These are phyloP conservation scores for Anaspis maculata DNA, from an alignment of 2,888 invertebrate species.

Conservation along the genomic window DNA sequence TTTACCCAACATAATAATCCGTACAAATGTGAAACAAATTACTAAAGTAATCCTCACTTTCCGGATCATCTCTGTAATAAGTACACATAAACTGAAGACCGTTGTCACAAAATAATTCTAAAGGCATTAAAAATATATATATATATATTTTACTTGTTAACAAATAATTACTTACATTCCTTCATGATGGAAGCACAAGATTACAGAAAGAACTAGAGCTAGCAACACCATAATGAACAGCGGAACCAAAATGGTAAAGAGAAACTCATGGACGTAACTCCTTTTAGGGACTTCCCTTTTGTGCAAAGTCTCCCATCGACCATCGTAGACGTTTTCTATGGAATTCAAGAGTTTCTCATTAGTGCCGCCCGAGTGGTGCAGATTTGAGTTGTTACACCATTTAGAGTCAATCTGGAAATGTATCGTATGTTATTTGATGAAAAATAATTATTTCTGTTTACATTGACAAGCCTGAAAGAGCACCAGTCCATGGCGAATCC, in stretches of 20 bases:
- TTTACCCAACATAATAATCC: slow-evolving; percentile 51
- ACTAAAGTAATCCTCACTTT: slow-evolving; percentile 58
- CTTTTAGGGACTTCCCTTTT: slow-evolving; percentile 55
- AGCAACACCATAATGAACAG: slow-evolving; percentile 58
- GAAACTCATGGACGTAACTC: slow-evolving; percentile 60
- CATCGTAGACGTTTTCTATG: slow-evolving; percentile 34
- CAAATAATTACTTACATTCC: slow-evolving; percentile 57
- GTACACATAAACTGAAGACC: slow-evolving; percentile 6
- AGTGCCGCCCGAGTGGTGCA: slow-evolving; percentile 33
- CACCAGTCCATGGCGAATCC: slow-evolving; percentile 84
- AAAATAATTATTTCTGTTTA: slow-evolving; percentile 11
- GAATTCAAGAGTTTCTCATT: slow-evolving; percentile 35
- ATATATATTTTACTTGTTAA: too few relatives aligned
- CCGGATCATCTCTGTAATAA: slow-evolving; percentile 57
- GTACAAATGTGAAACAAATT: slow-evolving; percentile 66
- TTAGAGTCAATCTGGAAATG: slow-evolving; percentile 34
- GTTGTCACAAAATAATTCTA: too few relatives aligned
- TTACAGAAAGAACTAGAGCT: slow-evolving; percentile 58
- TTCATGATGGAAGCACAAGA: slow-evolving; percentile 68
- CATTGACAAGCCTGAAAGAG: slow-evolving; percentile 67
- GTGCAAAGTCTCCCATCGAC: slow-evolving; percentile 56
- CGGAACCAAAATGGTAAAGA: slow-evolving; percentile 63
- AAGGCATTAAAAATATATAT: background rate
- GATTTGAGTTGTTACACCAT: slow-evolving; percentile 35
- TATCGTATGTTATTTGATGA: slow-evolving; percentile 15